These are phyloP conservation scores for Leucoraja ocellata DNA, from an alignment of 2,797 vertebrate genomes.

Conservation along the genomic window DNA sequence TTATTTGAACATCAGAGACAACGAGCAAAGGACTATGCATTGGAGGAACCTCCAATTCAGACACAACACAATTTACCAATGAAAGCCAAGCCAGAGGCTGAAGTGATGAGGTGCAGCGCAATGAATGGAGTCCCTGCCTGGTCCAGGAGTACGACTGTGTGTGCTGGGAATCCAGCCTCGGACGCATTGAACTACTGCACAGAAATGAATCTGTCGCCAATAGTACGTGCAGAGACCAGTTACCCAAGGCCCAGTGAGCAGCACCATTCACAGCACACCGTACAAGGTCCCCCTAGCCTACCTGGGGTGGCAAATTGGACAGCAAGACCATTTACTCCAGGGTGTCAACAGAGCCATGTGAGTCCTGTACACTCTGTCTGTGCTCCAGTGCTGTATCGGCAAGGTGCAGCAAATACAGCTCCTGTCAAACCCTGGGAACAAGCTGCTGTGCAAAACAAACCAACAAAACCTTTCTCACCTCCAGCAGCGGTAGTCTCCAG, in stretches of 20 bases:
- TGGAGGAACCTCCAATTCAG: background rate
- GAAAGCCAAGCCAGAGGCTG: background rate
- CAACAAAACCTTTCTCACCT: constrained; percentile 49
- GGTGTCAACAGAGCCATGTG: constrained; percentile 58
- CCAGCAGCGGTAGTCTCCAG: constrained; percentile 51
- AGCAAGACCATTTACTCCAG: constrained; percentile 80
- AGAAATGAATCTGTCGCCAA: background rate
- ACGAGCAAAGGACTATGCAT: constrained; percentile 69
- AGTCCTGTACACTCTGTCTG: constrained; percentile 54
- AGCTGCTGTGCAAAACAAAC: constrained; percentile 53
- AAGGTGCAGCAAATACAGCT: constrained; percentile 65
- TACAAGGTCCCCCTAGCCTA: constrained; percentile 54
- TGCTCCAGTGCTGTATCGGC: constrained; percentile 80
- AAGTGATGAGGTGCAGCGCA: constrained; percentile 45
- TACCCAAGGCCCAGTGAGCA: background rate
- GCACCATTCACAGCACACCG: constrained; percentile 21
- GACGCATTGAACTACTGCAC: background rate
- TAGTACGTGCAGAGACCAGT: background rate
- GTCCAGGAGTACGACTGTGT: constrained; percentile 56
- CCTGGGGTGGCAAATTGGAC: constrained; percentile 68
- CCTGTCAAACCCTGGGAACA: constrained; percentile 56
- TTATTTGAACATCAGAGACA: constrained; percentile 92
- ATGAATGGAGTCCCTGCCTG: constrained; percentile 55
- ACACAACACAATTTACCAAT: background rate
- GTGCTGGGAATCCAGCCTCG: constrained; percentile 45